Evolutionary conservation across 1,140 invertebrate species (phyloP).

Genomic region (Camponotus floridanus): DNA sequence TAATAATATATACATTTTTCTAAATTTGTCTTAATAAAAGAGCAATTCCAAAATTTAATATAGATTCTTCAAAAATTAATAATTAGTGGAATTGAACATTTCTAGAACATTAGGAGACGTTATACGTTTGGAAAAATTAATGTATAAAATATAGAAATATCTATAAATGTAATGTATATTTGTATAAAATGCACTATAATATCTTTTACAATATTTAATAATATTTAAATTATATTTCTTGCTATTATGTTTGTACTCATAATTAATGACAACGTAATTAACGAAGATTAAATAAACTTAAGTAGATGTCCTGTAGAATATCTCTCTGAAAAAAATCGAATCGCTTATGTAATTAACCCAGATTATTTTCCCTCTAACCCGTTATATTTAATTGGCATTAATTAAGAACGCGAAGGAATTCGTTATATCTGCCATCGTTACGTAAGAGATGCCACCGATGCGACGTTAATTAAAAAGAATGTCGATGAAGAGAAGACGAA

Average conservation of each 20-base stretch:
- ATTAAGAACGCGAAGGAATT: conserved; percentile 54
- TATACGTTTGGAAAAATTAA: neutral
- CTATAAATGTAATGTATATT: neutral
- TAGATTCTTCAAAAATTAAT: conserved; percentile 12
- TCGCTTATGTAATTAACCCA: conserved; percentile 27
- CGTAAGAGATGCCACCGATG: conserved; percentile 4
- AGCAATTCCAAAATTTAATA: neutral
- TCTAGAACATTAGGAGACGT: neutral
- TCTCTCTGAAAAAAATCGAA: conserved; percentile 5
- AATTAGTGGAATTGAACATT: neutral
- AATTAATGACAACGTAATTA: conserved; percentile 29
- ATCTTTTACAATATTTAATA: neutral
- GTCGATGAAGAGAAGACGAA: conserved; percentile 48
- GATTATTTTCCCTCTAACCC: conserved; percentile 39
- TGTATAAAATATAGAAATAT: neutral
- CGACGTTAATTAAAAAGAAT: conserved; percentile 57
- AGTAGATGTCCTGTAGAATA: conserved; percentile 8
- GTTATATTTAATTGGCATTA: conserved; percentile 60
- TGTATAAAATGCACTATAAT: neutral
- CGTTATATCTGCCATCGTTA: conserved; percentile 55
- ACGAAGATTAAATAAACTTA: conserved; percentile 7
- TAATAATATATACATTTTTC: neutral
- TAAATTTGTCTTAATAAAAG: neutral
- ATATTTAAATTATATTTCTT: neutral
- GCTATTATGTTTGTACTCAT: neutral